A percentile compares a stretch with the other conserved stretches of the same genome.
Evolutionary conservation across 2,888 invertebrate genomes (phyloP).

Genomic region (Heliconius aoede): DNA sequence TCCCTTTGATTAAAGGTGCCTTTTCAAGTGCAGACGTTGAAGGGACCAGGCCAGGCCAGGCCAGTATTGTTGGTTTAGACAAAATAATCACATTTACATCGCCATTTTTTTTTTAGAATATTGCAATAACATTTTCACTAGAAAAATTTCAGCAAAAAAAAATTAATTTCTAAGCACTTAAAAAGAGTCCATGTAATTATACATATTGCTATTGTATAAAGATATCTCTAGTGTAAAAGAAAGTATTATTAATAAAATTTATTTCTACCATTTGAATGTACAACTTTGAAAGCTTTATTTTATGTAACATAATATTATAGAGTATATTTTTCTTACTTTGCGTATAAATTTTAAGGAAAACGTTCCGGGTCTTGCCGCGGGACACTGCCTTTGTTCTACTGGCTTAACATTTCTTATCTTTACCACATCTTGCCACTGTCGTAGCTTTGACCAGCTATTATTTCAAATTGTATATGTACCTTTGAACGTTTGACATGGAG

Average conservation of each 20-base stretch:
- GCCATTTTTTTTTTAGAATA: too few species aligned
- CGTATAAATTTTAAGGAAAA: constrained; percentile 53
- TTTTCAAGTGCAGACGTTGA: constrained; percentile 70
- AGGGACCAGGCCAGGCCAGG: constrained; percentile 51
- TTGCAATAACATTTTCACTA: too few species aligned
- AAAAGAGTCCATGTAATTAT: too few species aligned
- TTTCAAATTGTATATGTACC: constrained; percentile 26
- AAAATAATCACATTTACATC: neutral
- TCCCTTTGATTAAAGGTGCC: constrained; percentile 76
- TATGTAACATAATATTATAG: neutral
- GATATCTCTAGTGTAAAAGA: too few species aligned
- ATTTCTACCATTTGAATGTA: constrained; percentile 51
- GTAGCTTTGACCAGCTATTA: constrained; percentile 60
- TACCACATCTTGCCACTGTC: constrained; percentile 56
- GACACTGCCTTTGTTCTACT: constrained; percentile 66
- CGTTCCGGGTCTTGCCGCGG: constrained; percentile 55
- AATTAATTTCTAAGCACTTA: too few species aligned
- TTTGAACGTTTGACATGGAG: constrained; percentile 6
- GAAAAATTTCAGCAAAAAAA: too few species aligned
- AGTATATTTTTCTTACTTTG: constrained; percentile 29
- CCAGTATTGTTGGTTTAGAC: neutral
- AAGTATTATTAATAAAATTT: neutral
- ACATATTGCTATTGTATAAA: too few species aligned
- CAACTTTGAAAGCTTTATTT: constrained; percentile 1
- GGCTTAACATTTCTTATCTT: constrained; percentile 69